phyloP scores from a whole-genome alignment of 2,797 vertebrate genomes.

The Muscicapa striata region DNA sequence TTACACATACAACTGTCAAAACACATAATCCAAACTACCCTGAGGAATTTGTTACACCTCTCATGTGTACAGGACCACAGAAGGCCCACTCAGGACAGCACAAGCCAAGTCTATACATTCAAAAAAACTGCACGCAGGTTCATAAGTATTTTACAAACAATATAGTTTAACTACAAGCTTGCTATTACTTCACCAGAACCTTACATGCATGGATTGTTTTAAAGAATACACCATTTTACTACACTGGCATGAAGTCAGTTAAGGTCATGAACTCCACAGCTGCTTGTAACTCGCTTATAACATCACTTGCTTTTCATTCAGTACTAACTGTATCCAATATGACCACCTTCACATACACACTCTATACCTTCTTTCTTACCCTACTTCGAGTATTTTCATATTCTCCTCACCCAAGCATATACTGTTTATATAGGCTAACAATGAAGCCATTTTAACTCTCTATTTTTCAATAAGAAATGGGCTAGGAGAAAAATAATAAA shows the following conservation, averaged over 20 bases:
- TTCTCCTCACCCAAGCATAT: background rate
- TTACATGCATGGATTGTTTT: background rate
- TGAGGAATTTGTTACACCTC: background rate
- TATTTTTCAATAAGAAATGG: background rate
- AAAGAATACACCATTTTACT: background rate
- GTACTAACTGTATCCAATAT: background rate
- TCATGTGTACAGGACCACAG: background rate
- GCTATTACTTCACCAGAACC: background rate
- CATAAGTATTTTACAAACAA: background rate
- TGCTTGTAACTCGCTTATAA: background rate
- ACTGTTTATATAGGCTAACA: background rate
- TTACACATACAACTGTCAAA: background rate
- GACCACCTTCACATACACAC: background rate
- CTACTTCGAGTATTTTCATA: background rate
- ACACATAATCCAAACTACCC: background rate
- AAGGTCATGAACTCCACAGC: background rate
- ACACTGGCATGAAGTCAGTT: background rate
- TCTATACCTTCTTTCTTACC: background rate
- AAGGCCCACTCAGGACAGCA: background rate
- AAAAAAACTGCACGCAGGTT: background rate
- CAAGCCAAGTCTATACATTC: background rate
- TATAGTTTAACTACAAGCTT: background rate
- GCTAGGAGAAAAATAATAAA: background rate
- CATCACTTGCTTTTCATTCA: background rate
- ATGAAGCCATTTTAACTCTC: background rate